phyloP scores from a whole-genome alignment of 2,888 invertebrate genomes.

The Matsumyia berberina region DNA sequence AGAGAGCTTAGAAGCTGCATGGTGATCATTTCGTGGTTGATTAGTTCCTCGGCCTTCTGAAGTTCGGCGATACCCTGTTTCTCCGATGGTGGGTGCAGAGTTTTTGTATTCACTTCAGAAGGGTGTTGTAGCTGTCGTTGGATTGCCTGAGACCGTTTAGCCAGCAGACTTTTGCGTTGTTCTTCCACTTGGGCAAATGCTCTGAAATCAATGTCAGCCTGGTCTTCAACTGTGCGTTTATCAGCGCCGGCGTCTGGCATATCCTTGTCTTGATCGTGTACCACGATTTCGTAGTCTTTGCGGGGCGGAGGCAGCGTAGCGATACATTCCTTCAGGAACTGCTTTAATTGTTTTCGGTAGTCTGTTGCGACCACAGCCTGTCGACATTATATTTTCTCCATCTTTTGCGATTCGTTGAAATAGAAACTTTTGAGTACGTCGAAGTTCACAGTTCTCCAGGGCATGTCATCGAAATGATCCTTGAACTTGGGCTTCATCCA shows the following conservation, averaged over 20 bases:
- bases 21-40: conserved; percentile 97
- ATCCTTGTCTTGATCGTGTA: conserved; percentile 92
- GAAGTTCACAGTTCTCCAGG: too few species aligned
- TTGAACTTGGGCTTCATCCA: too few species aligned
- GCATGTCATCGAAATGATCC: too few species aligned
- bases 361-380: too few species aligned
- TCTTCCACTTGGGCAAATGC: conserved; percentile 89
- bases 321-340: conserved; percentile 91
- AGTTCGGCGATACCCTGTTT: conserved; percentile 92
- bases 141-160: conserved; percentile 92
- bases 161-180: conserved; percentile 86
- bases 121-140: conserved; percentile 94
- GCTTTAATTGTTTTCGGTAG: conserved; percentile 90
- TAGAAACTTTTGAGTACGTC: too few species aligned
- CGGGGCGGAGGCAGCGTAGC: conserved; percentile 94
- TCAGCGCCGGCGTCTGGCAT: conserved; percentile 83
- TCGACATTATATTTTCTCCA: too few species aligned
- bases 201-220: conserved; percentile 92
- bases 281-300: conserved; percentile 99
- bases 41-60: conserved; percentile 97
- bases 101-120: conserved; percentile 92
- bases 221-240: conserved; percentile 89
- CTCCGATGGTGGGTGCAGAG: conserved; percentile 90
- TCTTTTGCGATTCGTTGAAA: too few species aligned
- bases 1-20: conserved; percentile 96